Conservation (phyloP, 2,888 invertebrate genomes). For the Sturmia bella region DNA sequence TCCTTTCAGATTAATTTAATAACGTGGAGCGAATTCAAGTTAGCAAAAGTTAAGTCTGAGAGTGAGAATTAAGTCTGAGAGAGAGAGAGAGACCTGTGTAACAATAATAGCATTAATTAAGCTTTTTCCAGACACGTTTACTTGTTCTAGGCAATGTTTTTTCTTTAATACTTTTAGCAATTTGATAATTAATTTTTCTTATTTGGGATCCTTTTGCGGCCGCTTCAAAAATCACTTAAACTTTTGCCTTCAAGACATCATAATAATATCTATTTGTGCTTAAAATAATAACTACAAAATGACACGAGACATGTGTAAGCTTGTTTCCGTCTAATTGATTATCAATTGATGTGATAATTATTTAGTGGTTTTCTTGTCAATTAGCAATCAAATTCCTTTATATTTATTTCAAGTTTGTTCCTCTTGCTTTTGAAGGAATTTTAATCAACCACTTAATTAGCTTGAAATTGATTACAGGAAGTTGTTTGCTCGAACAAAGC, state of each 20-base stretch:
- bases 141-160: too few species aligned
- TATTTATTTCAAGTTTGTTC: constrained; percentile 33
- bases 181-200: too few species aligned
- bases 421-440: constrained; percentile 6
- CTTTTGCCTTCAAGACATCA: not conserved
- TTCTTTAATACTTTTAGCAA: too few species aligned
- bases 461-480: constrained; percentile 28
- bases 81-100: too few species aligned
- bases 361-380: constrained; percentile 60
- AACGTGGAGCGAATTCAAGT: too few species aligned
- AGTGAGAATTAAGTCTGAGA: too few species aligned
- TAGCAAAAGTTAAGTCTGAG: too few species aligned
- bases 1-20: too few species aligned
- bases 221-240: not conserved
- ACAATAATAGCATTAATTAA: too few species aligned
- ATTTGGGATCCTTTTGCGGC: too few species aligned
- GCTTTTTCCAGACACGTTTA: too few species aligned
- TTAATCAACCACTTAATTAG: constrained; percentile 57
- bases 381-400: constrained; percentile 47
- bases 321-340: constrained; percentile 59
- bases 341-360: constrained; percentile 60
- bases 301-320: constrained; percentile 40
- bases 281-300: not conserved
- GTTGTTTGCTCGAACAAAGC: not conserved
- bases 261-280: too few species aligned